These are phyloP conservation scores for Cyclophora punctaria DNA, from an alignment of 2,888 invertebrate species.

Conservation along the genomic window DNA sequence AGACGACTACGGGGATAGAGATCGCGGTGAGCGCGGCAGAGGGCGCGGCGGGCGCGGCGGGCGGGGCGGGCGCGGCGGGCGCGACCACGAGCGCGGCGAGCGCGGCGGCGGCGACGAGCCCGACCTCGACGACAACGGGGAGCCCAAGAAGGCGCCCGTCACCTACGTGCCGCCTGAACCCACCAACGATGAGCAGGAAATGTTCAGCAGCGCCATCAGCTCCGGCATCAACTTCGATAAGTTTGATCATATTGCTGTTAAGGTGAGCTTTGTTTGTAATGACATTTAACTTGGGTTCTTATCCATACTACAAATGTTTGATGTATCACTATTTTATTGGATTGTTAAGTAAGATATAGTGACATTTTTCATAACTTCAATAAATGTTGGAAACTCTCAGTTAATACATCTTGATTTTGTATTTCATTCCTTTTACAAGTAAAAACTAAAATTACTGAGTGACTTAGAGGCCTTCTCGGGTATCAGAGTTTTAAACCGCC, in stretches of 20 bases:
- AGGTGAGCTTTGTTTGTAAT: slow-evolving; percentile 69
- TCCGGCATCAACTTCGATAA: slow-evolving; percentile 95
- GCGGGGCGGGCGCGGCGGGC: slow-evolving; percentile 27
- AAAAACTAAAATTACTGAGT: too few relatives aligned
- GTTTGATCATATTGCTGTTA: slow-evolving; percentile 90
- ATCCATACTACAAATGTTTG: too few relatives aligned
- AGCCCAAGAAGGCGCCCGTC: slow-evolving; percentile 60
- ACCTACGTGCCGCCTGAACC: slow-evolving; percentile 84
- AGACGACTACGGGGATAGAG: slow-evolving; percentile 32
- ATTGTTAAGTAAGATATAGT: too few relatives aligned
- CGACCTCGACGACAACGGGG: slow-evolving; percentile 43
- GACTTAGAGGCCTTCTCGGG: too few relatives aligned
- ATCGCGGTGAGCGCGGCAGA: slow-evolving; percentile 35
- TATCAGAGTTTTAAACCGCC: too few relatives aligned
- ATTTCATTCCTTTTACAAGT: too few relatives aligned
- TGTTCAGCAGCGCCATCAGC: slow-evolving; percentile 80
- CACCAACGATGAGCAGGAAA: slow-evolving; percentile 79
- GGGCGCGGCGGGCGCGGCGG: slow-evolving; percentile 36
- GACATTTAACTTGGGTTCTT: too few relatives aligned
- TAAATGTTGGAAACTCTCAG: too few relatives aligned
- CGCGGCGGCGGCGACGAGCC: slow-evolving; percentile 23
- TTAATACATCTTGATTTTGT: too few relatives aligned
- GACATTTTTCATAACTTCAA: too few relatives aligned
- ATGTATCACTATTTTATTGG: too few relatives aligned
- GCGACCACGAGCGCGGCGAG: slow-evolving; percentile 24